Base-by-base conservation (phyloP, 2,888 invertebrate genomes). In the Clivina fossor region DNA sequence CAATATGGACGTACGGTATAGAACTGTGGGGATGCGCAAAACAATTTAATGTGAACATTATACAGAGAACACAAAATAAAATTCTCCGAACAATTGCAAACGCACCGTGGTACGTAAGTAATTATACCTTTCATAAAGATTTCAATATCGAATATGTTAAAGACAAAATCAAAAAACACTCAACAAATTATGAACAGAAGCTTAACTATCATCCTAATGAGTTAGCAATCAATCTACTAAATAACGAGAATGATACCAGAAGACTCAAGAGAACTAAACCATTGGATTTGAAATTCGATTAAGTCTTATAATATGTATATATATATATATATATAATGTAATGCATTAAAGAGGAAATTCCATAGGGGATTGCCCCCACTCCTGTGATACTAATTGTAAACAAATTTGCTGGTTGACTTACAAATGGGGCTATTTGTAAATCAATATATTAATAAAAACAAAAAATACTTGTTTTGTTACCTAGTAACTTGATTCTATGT, bases 11-110 rank as follows among this genome's bases (percentile, higher is more conserved):
- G 11, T 47, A 47, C 20, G 32, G 47, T 5, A 47, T 47, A 2
- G 11, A 47, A 19, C 11, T 47, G 20, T 47, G 47, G 47, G 33
- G 33, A n/a, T 47, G 33, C 19, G 47, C 47, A 3, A 47, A 32
- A 20, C 16, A 5, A 24, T 24, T 8, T 1, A 48, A 22, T 15
- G 26, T 15, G 3, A 43, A 26, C 7, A 43, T 15, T 7, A 43
- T 43, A 7, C 43, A 26, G 26, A 9, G 43, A 43, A 13, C 26
- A 16, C 43, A 43, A 26, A 43, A 35, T 35, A 15, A 38, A 19
- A 19, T 20, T 7, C 9, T 19, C 4, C 2, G 18, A 11, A 38
- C 11, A 13, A 26, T 43, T 11, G 20, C 20, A n/a, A 43, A 43
- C 2, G 19, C 43, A 13, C 43, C 26, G 1, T 43, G 43, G 43